Conservation (phyloP, 64 coral and sea anemone species). For the Montipora sp. region DNA sequence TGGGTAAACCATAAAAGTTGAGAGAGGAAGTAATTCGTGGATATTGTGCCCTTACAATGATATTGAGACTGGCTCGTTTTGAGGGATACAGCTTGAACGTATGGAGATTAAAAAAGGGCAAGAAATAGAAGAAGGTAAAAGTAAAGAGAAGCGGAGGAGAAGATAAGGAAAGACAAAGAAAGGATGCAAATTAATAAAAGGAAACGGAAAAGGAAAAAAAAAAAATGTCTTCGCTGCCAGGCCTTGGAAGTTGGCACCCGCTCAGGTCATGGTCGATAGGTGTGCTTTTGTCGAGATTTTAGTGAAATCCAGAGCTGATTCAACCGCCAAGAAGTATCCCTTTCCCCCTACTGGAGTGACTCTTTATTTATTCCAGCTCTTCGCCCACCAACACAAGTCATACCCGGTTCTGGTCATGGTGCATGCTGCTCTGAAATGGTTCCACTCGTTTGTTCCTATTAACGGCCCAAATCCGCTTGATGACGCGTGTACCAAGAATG, state of each 20-base stretch:
- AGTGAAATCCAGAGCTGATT: slow-evolving; percentile 20
- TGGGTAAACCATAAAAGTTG: no score
- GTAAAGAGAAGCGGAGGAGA: not conserved
- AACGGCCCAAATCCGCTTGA: slow-evolving; percentile 11
- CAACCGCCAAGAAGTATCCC: not conserved
- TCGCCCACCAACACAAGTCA: not conserved
- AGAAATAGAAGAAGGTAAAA: not conserved
- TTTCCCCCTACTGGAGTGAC: not conserved
- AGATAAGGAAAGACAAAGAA: not conserved
- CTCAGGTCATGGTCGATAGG: not conserved
- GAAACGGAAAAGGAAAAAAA: not conserved
- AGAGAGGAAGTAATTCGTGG: no score
- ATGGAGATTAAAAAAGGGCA: not conserved
- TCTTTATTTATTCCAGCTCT: not conserved
- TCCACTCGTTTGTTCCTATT: slow-evolving; percentile 16
- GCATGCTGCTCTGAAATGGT: slow-evolving; percentile 41
- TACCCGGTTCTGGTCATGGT: not conserved
- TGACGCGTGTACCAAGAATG: not conserved
- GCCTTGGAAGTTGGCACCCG: no score
- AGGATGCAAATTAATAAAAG: no score
- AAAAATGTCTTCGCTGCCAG: not conserved
- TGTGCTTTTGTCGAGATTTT: not conserved
- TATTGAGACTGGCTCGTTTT: not conserved
- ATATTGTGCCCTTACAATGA: not conserved
- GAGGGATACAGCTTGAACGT: not conserved